These are phyloP conservation scores for Athalia rosae DNA, from an alignment of 2,888 invertebrate species.

Conservation along the genomic window DNA sequence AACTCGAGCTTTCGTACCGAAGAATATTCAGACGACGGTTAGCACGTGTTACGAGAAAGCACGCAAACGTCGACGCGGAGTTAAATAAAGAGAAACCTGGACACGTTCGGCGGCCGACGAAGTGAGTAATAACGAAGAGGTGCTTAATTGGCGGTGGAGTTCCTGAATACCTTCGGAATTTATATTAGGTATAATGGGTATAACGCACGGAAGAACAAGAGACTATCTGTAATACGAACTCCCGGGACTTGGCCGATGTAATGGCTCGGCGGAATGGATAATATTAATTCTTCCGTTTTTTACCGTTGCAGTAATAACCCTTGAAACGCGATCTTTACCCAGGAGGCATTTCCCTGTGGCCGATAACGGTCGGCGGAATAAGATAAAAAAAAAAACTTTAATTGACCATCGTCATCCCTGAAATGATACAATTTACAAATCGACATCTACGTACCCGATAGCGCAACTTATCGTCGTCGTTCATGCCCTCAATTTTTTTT, in stretches of 20 bases:
- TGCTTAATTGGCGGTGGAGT: constrained; percentile 1
- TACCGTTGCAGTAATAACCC: not conserved
- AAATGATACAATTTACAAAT: too few species aligned
- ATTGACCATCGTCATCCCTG: too few species aligned
- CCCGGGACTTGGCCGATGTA: not conserved
- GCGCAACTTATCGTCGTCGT: too few species aligned
- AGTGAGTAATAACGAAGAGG: not conserved
- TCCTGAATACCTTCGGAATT: not conserved
- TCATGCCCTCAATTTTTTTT: too few species aligned
- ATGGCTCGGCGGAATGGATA: not conserved
- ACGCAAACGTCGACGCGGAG: not conserved
- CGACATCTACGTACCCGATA: too few species aligned
- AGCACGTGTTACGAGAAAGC: not conserved
- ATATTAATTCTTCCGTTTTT: not conserved
- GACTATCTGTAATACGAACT: not conserved
- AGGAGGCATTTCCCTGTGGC: not conserved
- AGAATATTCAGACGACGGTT: too few species aligned
- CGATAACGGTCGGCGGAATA: too few species aligned
- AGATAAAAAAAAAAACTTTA: too few species aligned
- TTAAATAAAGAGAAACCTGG: not conserved
- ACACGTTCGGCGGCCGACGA: not conserved
- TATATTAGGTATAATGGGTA: not conserved
- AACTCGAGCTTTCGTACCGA: too few species aligned
- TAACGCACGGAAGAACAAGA: not conserved
- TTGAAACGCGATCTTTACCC: not conserved